Conservation (phyloP, 2,113 vertebrate genomes). For the Meriones unguiculatus region DNA sequence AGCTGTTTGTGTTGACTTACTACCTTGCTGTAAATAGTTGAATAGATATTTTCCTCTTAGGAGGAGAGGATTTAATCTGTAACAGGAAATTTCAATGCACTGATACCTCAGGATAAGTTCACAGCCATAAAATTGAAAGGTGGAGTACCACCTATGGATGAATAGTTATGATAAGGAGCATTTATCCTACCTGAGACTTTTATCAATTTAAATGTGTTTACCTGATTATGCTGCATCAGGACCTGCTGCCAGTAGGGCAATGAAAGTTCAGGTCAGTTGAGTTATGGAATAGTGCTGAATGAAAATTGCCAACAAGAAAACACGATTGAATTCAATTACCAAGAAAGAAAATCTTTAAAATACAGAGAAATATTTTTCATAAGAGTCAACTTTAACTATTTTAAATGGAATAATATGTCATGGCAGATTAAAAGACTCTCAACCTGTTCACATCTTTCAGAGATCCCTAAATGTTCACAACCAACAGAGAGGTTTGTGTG, state of each 20-base stretch:
- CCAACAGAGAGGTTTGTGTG: neutral
- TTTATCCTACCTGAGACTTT: slow-evolving; percentile 47
- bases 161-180: slow-evolving; percentile 23
- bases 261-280: slow-evolving; percentile 54
- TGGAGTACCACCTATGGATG: slow-evolving; percentile 17
- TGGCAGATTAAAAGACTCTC: neutral
- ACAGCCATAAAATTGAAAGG: slow-evolving; percentile 62
- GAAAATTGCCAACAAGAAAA: slow-evolving; percentile 16
- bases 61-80: slow-evolving; percentile 73
- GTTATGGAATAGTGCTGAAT: neutral
- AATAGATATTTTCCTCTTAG: slow-evolving; percentile 54
- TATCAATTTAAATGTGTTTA: slow-evolving; percentile 63
- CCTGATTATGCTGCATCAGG: neutral
- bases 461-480: neutral
- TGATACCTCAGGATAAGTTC: slow-evolving; percentile 6
- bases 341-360: slow-evolving; percentile 14
- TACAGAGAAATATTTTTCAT: neutral
- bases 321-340: slow-evolving; percentile 34
- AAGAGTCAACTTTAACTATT: neutral
- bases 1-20: slow-evolving; percentile 68
- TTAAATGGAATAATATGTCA: neutral
- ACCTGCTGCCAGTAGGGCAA: neutral
- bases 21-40: slow-evolving; percentile 66
- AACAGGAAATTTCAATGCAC: slow-evolving; percentile 57
- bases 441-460: neutral